Base-by-base conservation (phyloP, 2,797 vertebrate species). In the Poeciliopsis paucimaculata region DNA sequence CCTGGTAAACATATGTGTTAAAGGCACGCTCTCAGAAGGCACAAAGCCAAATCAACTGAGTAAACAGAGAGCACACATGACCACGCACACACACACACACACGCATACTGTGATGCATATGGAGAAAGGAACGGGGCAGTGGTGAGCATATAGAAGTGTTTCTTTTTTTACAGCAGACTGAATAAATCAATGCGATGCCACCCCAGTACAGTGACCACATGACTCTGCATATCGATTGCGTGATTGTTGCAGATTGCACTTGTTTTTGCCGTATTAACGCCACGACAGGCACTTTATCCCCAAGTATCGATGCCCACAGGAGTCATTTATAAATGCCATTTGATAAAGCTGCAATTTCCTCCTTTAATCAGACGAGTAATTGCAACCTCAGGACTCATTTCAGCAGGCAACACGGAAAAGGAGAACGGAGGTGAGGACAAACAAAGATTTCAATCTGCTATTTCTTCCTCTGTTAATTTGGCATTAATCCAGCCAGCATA, bases 291-390 rank as follows among this genome's bases (percentile, higher is more conserved):
- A 68, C 77, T 88, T 87, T 86, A 78, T 80, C 83, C 79, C 62
- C 62, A 12, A 13, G 77, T 86, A 91, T 85, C 55, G 86, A 88
- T 84, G 82, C 77, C 72, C 84, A 79, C 76, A 81, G 49, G 62
- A 72, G 73, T 73, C 74, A 76, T 89, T 90, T 88, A 81, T 86
- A 87, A 82, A 89, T 70, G 86, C 81, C 70, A 77, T 68, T 83
- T 91, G 80, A 92, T 91, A 86, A 86, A 81, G 82, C 75, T n/a
- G 77, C 85, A 87, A 87, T 94, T 92, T 90, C 79, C 87, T 72
- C 51, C 77, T 83, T 85, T 93, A 94, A 93, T 94, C 87, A 92
- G 77, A 87, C 31, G 41, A 72, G 83, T 91, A 90, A 94, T 91
- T 93, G 86, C 60, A 78, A 87, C 78, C 84, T 79, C 71, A 34